These are phyloP conservation scores for Drosophila grimshawi DNA, from an alignment of 1,140 invertebrate species.

Conservation along the genomic window DNA sequence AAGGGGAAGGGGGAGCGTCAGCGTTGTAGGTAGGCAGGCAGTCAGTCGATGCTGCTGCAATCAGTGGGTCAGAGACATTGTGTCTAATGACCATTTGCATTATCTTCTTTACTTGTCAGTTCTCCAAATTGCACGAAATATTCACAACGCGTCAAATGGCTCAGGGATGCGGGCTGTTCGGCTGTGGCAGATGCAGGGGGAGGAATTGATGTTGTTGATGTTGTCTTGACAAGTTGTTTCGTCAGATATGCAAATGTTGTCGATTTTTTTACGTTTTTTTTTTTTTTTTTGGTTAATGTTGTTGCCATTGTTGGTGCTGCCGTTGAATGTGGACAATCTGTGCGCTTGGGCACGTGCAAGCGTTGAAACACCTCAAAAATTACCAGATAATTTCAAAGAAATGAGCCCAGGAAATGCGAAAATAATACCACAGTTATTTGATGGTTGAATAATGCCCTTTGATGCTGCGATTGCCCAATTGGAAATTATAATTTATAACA, in stretches of 20 bases:
- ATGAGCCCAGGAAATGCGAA: constrained; percentile 57
- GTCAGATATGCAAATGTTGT: constrained; percentile 70
- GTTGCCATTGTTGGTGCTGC: constrained; percentile 39
- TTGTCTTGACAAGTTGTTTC: constrained; percentile 72
- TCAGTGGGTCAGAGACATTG: constrained; percentile 25
- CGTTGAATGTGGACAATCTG: not conserved
- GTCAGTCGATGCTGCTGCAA: constrained; percentile 15
- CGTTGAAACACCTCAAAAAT: constrained; percentile 39
- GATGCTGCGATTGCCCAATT: constrained; percentile 19
- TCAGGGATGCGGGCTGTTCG: constrained; percentile 18
- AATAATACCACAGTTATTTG: constrained; percentile 34
- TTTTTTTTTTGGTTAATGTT: constrained; percentile 25
- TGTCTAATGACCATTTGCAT: constrained; percentile 80
- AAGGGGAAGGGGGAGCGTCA: not conserved
- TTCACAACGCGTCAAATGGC: constrained; percentile 37
- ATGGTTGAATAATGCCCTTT: constrained; percentile 14
- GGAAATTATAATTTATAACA: not conserved
- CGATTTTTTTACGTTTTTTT: constrained; percentile 40
- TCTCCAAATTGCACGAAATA: constrained; percentile 72
- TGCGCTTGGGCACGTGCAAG: constrained; percentile 59
- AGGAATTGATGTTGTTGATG: constrained; percentile 19
- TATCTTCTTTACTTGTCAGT: constrained; percentile 63
- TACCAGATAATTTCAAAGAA: constrained; percentile 55
- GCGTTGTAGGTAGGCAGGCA: constrained; percentile 5
- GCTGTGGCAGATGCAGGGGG: not conserved